Base-by-base conservation (phyloP, 2,888 invertebrate genomes). In the Drosophila anomelani region DNA sequence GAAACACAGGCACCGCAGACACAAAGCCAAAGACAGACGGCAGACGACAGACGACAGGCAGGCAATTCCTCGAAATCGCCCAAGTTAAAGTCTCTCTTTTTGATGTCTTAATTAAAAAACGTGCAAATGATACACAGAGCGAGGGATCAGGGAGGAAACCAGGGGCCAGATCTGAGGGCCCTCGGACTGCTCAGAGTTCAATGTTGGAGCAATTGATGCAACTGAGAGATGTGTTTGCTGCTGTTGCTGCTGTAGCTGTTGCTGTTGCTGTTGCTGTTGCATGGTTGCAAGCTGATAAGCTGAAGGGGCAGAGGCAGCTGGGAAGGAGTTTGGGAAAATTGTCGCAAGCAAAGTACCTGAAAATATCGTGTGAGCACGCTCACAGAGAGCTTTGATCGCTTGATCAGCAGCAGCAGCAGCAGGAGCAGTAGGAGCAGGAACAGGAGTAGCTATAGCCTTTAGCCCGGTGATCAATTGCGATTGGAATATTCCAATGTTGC, bases 171-270 rank as follows among this genome's bases (percentile, higher is more conserved):
- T 73, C 59, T 64, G 56, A 66, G 71, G 74, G 68, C 51, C 36
- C 71, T 76, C 47, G 29, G n/a, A 47, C 47, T 78, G 76, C 63
- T 70, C 76, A 81, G 85, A 80, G 87, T 88, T 88, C 90, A 88
- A 86, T 83, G 88, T 90, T 90, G 83, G 80, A 87, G 88, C 88
- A 88, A 88, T 88, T 88, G 88, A 88, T 88, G 87, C 87, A 90
- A 88, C 90, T 88, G 89, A 88, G 85, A 88, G 88, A 88, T 88
- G 88, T 88, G 90, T 79, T 79, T 76, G 76, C 61, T 51, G 53
- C 59, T 46, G 55, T 47, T 61, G 58, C 34, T 34, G 73, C 34
- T 75, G 66, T 72, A 69, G 84, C 60, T 59, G 81, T 58, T 56
- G 81, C n/a, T 60, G 66, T 23, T 72, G 69, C 61, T 62, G 71